These are phyloP conservation scores for Dyspetes luteomarginatus DNA, from an alignment of 2,888 invertebrate genomes.

Conservation along the genomic window DNA sequence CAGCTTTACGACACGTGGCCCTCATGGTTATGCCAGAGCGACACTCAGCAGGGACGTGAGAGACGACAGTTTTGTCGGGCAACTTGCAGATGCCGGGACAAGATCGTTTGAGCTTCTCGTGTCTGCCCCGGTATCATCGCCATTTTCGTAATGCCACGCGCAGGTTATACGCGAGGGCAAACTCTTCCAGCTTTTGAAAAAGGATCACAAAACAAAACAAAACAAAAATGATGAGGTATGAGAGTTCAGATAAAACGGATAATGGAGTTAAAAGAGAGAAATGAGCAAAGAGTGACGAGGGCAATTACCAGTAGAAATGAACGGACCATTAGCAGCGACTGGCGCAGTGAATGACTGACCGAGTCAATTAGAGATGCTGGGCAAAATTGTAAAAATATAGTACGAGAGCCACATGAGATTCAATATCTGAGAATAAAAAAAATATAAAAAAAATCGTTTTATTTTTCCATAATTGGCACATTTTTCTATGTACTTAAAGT, in stretches of 20 bases:
- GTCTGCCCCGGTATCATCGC: slow-evolving; percentile 56
- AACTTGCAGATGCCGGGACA: slow-evolving; percentile 88
- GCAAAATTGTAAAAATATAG: background rate
- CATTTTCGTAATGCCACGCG: slow-evolving; percentile 19
- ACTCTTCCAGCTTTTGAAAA: background rate
- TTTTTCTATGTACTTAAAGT: too few relatives aligned
- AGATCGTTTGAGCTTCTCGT: slow-evolving; percentile 80
- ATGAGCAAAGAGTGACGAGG: slow-evolving; percentile 17
- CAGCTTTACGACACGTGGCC: slow-evolving; percentile 86
- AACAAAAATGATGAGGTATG: background rate
- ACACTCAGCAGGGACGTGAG: slow-evolving; percentile 85
- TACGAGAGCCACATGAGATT: background rate
- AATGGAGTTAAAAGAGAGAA: background rate
- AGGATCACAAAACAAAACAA: background rate
- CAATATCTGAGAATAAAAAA: background rate
- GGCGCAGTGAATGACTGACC: slow-evolving; percentile 9
- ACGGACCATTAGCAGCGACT: slow-evolving; percentile 54
- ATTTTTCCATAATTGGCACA: background rate
- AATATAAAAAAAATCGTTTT: background rate
- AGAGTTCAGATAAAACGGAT: background rate
- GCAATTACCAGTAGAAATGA: slow-evolving; percentile 42
- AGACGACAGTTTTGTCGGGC: slow-evolving; percentile 87
- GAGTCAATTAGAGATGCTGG: background rate
- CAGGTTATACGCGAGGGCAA: slow-evolving; percentile 15
- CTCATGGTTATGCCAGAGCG: slow-evolving; percentile 86